Base-by-base conservation (phyloP, 2,888 invertebrate species). In the Dasysyrphus albostriatus region DNA sequence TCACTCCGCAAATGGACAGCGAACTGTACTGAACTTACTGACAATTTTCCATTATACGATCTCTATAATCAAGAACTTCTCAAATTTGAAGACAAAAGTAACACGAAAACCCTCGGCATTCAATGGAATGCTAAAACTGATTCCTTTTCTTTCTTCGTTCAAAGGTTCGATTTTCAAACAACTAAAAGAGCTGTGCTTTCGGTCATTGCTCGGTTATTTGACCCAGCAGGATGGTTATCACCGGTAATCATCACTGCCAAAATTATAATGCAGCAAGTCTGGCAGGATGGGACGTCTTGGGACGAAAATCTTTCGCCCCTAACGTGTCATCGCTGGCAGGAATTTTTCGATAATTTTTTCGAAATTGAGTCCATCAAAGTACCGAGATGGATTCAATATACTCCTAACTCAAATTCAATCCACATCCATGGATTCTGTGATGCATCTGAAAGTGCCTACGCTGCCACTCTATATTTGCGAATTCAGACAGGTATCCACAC, bases 101-200 rank as follows among this genome's bases (percentile, higher is more conserved):
- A 59, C 14, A 58, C 79, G 0, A 87, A 87, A 47, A 81, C 83
- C 1, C 47, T 84, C 8, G 83, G 79, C 0, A 69, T 88, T 19
- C 70, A 81, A n/a, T 81, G 81, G 75, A 83, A 88, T 47, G 77
- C 77, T 8, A 44, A 51, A 49, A 59, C 63, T 0, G 77, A 80
- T 65, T 34, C 37, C 0, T 81, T 81, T 39, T 69, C 61, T 16
- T 78, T 84, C 42, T 14, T n/a, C n/a, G n/a, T n/a, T n/a, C n/a
- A n/a, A n/a, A n/a, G n/a, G n/a, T n/a, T n/a, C n/a, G n/a, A n/a
- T 34, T 54, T 8, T 29, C 1, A 2, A 14, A 29, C 29, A 29
- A 54, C 54, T 6, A 54, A 54, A 12, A 10, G 54, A 12, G 54
- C 29, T 29, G 54, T 54, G 1, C 24, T 54, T 29, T 54, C 54